These are phyloP conservation scores for Patagioenas fasciata DNA, from an alignment of 2,113 vertebrate species.

Conservation along the genomic window DNA sequence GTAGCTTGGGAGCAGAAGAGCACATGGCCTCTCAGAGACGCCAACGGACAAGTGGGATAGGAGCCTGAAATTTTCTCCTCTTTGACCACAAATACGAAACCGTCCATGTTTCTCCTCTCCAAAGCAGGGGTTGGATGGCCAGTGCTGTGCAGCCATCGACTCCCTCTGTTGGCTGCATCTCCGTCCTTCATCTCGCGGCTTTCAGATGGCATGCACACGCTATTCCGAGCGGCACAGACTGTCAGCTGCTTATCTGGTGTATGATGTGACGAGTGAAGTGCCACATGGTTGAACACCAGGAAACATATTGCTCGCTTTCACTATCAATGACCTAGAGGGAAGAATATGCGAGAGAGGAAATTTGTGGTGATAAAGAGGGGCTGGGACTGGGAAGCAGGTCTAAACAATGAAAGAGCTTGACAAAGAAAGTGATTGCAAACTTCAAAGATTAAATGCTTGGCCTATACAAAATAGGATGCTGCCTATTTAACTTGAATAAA, in stretches of 20 bases:
- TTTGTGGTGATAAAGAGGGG: constrained; percentile 50
- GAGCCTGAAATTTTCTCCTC: neutral
- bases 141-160: constrained; percentile 21
- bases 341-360: constrained; percentile 68
- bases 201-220: constrained; percentile 58
- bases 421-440: neutral
- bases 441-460: neutral
- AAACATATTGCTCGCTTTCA: constrained; percentile 70
- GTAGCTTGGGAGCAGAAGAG: neutral
- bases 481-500: neutral
- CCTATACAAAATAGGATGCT: neutral
- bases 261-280: constrained; percentile 66
- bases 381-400: constrained; percentile 20
- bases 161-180: constrained; percentile 40
- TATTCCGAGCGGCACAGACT: constrained; percentile 65
- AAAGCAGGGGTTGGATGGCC: neutral
- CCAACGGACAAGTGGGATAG: neutral
- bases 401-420: constrained; percentile 17
- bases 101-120: neutral
- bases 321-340: constrained; percentile 67
- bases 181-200: constrained; percentile 20
- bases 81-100: neutral
- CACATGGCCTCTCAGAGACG: neutral
- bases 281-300: constrained; percentile 70
- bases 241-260: constrained; percentile 64